Evolutionary conservation across 2,888 invertebrate species (phyloP).

Genomic region (Drosophila ustulata): DNA sequence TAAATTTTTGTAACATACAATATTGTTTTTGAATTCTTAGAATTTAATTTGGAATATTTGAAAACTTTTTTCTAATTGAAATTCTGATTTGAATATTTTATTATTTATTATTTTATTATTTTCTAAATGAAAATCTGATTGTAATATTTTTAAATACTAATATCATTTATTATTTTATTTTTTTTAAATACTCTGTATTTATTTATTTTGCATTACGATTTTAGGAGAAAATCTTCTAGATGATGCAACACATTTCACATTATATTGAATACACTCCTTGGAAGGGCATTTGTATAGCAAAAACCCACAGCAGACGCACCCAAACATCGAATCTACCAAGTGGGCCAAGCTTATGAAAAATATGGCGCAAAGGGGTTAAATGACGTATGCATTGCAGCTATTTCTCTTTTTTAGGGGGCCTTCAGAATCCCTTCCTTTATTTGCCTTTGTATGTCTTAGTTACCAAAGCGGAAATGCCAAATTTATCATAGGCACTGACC

Average conservation of each 20-base stretch:
- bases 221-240: no score
- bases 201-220: no score
- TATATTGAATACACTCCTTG: background rate
- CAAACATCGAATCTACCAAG: conserved; percentile 26
- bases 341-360: conserved; percentile 71
- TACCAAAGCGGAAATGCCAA: conserved; percentile 65
- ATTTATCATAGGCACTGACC: conserved; percentile 64
- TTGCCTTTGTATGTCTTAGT: conserved; percentile 78
- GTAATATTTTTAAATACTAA: no score
- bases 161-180: no score
- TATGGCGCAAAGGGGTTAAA: conserved; percentile 80
- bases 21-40: no score
- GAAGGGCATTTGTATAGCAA: background rate
- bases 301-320: conserved; percentile 14
- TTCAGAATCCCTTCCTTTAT: conserved; percentile 30
- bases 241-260: background rate
- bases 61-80: no score
- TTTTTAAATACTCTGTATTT: no score
- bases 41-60: no score
- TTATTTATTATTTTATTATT: no score
- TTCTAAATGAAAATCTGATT: no score
- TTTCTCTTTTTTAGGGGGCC: conserved; percentile 59
- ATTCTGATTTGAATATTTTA: no score
- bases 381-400: conserved; percentile 79
- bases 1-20: no score